Base-by-base conservation (phyloP, 2,888 invertebrate species). In the Tenthredo livida region DNA sequence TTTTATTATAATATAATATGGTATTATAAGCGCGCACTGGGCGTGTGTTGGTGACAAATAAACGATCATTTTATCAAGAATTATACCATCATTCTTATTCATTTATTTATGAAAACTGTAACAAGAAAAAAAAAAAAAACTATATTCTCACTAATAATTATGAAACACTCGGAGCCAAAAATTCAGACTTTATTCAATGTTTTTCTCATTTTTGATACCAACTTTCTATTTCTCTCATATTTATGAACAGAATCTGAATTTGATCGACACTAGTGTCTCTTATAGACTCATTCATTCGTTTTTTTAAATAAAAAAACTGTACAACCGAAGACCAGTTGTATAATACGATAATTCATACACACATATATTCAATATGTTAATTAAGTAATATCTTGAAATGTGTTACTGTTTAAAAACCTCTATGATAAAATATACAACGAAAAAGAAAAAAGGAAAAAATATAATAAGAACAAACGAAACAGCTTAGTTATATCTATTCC, bases 11-110 rank as follows among this genome's bases (percentile, higher is more conserved):
- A 61, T 40, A 21, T 33, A 29, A 12, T 54, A 77, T 73, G 15
- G 72, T 29, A 77, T 50, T 50, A 47, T 40, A 29, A 54, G 29
- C 47, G 33, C 50, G 77, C 54, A 77, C 54, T 77, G 33, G 54
- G 54, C 54, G 77, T 77, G 77, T 77, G 77, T 77, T 85, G 86
- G 85, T 78, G 84, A 58, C 86, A 87, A 90, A 89, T 90, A 90
- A 90, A 90, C 85, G 83, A 90, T 90, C 86, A 87, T 88, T 89
- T 87, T 86, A 87, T 88, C 86, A 84, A 87, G 73, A 82, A 85
- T 83, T 72, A 85, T 61, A 86, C 33, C 77, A 84, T n/a, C 17
- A 73, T 86, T 85, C 33, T 61, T 25, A 21, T 61, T 61, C 25
- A 61, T 61, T 61, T 12, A 50, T 25, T n/a, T n/a, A n/a, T n/a